A percentile compares a stretch with the other conserved stretches of the same genome.
Conservation (phyloP, 2,113 vertebrate genomes). For the Planiliza haematocheilus region DNA sequence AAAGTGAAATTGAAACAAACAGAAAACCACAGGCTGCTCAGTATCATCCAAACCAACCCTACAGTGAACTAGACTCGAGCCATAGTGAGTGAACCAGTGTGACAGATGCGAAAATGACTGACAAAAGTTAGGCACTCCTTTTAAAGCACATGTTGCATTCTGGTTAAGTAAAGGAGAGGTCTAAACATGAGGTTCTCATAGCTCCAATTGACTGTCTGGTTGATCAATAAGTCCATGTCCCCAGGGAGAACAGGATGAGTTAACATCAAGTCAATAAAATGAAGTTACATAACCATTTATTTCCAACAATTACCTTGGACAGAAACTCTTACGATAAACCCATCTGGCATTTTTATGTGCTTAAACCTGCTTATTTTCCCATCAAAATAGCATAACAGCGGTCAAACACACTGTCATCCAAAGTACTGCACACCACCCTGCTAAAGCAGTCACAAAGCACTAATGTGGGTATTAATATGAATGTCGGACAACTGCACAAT, state of each 20-base stretch:
- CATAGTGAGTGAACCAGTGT: neutral
- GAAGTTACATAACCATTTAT: conserved; percentile 49
- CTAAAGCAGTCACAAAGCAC: neutral
- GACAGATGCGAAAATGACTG: neutral
- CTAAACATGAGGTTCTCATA: conserved; percentile 19
- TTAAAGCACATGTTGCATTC: conserved; percentile 11
- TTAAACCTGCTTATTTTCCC: neutral
- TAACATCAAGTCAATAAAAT: conserved; percentile 40
- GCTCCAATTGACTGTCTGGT: conserved; percentile 45
- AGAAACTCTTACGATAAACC: neutral
- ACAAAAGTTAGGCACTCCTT: neutral
- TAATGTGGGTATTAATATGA: neutral
- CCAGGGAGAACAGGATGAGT: conserved; percentile 36
- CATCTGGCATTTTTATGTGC: neutral
- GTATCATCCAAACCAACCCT: neutral
- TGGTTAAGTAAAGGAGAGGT: neutral
- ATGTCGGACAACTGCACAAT: neutral
- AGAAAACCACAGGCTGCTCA: conserved; percentile 27
- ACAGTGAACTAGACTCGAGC: neutral
- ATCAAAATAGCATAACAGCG: neutral
- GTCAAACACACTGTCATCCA: too few species aligned
- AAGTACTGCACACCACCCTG: neutral
- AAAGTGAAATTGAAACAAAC: neutral
- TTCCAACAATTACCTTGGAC: conserved; percentile 16
- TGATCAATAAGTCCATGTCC: conserved; percentile 58